phyloP scores from a whole-genome alignment of 2,888 invertebrate species.

The Agonopterix arenella region DNA sequence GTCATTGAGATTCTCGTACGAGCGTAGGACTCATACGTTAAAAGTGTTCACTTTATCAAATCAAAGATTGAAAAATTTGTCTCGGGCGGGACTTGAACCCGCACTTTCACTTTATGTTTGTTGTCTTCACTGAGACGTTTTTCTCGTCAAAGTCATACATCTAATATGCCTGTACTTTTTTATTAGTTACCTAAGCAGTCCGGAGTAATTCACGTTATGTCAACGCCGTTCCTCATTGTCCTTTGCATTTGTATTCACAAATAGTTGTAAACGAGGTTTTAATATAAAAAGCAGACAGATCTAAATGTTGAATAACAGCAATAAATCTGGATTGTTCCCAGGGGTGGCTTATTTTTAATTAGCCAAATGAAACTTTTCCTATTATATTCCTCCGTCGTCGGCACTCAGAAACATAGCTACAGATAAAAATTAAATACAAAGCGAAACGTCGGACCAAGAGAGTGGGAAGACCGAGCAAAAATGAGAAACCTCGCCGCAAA shows the following conservation, averaged over 20 bases:
- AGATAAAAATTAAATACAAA: slow-evolving; percentile 61
- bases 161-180: too few species aligned
- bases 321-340: slow-evolving; percentile 59
- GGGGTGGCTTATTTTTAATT: slow-evolving; percentile 68
- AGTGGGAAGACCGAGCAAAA: slow-evolving; percentile 38
- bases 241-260: slow-evolving; percentile 37
- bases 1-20: neutral
- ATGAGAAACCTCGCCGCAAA: slow-evolving; percentile 48
- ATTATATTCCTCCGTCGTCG: slow-evolving; percentile 54
- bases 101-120: slow-evolving; percentile 27
- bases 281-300: slow-evolving; percentile 38
- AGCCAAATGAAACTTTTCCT: slow-evolving; percentile 70
- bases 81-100: too few species aligned
- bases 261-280: slow-evolving; percentile 46
- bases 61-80: too few species aligned
- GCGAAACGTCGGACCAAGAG: slow-evolving; percentile 15
- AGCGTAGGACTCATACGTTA: neutral
- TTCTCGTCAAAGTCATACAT: too few species aligned
- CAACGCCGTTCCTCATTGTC: slow-evolving; percentile 45
- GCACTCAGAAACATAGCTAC: slow-evolving; percentile 32
- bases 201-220: slow-evolving; percentile 32
- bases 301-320: slow-evolving; percentile 48
- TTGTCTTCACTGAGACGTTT: too few species aligned
- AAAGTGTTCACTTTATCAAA: slow-evolving; percentile 27
- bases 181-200: slow-evolving; percentile 11